A percentile compares a stretch with the other conserved stretches of the same genome.
These are phyloP conservation scores for Camponotus floridanus DNA, from an alignment of 1,140 invertebrate species.

Conservation along the genomic window DNA sequence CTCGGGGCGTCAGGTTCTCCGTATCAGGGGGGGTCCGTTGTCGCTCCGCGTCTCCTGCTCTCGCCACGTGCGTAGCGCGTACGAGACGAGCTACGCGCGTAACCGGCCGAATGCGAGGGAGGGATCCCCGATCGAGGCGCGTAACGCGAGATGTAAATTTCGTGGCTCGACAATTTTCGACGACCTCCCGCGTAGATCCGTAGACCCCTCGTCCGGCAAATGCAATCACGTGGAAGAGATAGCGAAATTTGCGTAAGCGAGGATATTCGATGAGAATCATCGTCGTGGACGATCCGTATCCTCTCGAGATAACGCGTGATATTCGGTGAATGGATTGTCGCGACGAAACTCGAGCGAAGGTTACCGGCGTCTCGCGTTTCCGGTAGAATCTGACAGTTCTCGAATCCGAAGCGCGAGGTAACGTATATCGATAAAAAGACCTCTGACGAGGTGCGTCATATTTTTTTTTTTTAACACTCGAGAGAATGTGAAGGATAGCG, in stretches of 20 bases:
- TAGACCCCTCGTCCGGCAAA: background rate
- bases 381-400: background rate
- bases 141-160: slow-evolving; percentile 18
- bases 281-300: background rate
- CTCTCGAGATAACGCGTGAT: background rate
- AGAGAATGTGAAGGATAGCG: background rate
- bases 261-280: background rate
- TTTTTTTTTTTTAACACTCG: background rate
- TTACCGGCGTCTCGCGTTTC: background rate
- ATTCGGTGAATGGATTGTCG: background rate
- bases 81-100: too few species aligned
- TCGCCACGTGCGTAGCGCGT: slow-evolving; percentile 80
- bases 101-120: too few species aligned
- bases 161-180: too few species aligned
- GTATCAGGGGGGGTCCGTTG: slow-evolving; percentile 66
- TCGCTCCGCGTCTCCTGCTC: slow-evolving; percentile 60
- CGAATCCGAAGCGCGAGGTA: background rate
- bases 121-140: slow-evolving; percentile 35
- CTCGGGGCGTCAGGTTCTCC: slow-evolving; percentile 81
- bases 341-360: background rate
- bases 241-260: slow-evolving; percentile 8
- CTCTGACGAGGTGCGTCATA: background rate
- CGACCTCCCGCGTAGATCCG: background rate
- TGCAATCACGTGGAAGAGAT: background rate
- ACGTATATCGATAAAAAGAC: background rate